Percentiles rank a stretch among this genome's conserved stretches.
These are phyloP conservation scores for Steatornis caripensis DNA, from an alignment of 2,113 vertebrate species.

Conservation along the genomic window DNA sequence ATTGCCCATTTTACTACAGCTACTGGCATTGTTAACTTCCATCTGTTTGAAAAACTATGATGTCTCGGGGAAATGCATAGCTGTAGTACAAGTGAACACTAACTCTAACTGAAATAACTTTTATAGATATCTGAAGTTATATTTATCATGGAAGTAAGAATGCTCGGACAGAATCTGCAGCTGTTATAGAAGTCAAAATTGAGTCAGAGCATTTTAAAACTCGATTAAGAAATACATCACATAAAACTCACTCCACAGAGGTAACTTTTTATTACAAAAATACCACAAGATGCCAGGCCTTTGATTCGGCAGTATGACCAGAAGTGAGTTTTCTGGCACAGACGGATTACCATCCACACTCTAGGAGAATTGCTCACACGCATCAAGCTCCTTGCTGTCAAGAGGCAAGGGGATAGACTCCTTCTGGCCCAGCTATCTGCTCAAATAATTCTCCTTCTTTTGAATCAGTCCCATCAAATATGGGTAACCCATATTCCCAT, in stretches of 20 bases:
- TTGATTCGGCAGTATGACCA: background rate
- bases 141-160: constrained; percentile 2
- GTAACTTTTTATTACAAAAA: background rate
- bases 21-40: constrained; percentile 3
- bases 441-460: background rate
- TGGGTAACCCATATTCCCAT: background rate
- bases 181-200: background rate
- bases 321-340: background rate
- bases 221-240: background rate
- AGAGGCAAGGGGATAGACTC: background rate
- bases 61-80: background rate
- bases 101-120: constrained; percentile 12
- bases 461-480: background rate
- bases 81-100: background rate
- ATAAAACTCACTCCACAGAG: background rate
- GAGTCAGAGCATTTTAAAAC: background rate
- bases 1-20: background rate
- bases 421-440: too few relatives aligned
- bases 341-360: background rate
- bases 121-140: background rate
- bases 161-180: background rate
- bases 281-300: background rate
- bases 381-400: background rate
- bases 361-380: background rate
- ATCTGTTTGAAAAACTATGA: background rate